phyloP scores from a whole-genome alignment of 2,797 vertebrate genomes.

The Cichlasoma orientale region DNA sequence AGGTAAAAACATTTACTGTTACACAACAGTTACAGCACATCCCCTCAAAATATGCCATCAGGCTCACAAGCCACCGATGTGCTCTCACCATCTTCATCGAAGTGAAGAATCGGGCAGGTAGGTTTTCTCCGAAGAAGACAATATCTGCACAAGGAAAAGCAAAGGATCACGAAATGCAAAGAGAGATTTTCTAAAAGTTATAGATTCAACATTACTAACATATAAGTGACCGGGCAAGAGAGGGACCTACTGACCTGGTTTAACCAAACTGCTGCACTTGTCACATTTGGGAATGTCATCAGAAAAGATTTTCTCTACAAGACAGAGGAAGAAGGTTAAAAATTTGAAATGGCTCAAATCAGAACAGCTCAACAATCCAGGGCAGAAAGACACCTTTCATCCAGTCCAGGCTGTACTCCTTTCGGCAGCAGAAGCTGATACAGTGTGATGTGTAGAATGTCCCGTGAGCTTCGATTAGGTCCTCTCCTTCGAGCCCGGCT shows the following conservation, averaged over 20 bases:
- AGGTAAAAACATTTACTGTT: background rate
- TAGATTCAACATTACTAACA: background rate
- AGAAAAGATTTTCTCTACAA: conserved; percentile 87
- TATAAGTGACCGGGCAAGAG: background rate
- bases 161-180: background rate
- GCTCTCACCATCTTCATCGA: conserved; percentile 86
- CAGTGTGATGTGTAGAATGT: conserved; percentile 92
- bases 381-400: conserved; percentile 87
- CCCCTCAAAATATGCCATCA: background rate
- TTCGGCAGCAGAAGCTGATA: conserved; percentile 81
- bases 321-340: background rate
- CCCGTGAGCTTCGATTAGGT: conserved; percentile 91
- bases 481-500: conserved; percentile 84
- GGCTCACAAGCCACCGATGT: background rate
- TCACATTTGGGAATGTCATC: conserved; percentile 88
- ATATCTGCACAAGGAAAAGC: conserved; percentile 80
- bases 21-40: background rate
- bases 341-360: background rate
- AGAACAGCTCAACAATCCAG: background rate
- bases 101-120: conserved; percentile 89
- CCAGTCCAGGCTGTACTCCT: conserved; percentile 87
- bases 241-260: conserved; percentile 83
- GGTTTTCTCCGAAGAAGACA: conserved; percentile 91
- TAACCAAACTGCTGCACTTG: conserved; percentile 86
- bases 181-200: background rate